Evolutionary conservation across 2,888 invertebrate species (phyloP).

Genomic region (Xestia xanthographa): DNA sequence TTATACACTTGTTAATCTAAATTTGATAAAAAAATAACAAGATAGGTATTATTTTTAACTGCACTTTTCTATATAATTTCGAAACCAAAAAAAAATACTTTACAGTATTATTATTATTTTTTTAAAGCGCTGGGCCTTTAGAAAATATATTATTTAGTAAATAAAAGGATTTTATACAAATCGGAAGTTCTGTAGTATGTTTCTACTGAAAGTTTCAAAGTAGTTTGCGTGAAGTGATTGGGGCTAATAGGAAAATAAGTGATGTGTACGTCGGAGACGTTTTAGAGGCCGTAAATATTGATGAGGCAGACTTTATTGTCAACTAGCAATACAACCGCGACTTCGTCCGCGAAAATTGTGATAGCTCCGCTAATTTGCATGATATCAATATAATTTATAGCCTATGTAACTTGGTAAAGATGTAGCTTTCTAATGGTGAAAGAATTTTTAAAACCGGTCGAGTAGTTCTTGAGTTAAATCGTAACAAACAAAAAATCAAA

Average conservation of each 20-base stretch:
- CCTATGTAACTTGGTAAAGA: too few relatives aligned
- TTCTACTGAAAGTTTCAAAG: slow-evolving; percentile 5
- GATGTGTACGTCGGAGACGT: slow-evolving; percentile 8
- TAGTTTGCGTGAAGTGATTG: slow-evolving; percentile 1
- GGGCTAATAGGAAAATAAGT: slow-evolving; percentile 33
- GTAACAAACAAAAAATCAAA: too few relatives aligned
- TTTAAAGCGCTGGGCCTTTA: not conserved
- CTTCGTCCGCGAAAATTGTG: too few relatives aligned
- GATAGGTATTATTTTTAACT: not conserved
- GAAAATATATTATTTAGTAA: not conserved
- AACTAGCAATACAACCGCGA: not conserved
- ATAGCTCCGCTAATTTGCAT: too few relatives aligned
- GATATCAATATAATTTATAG: too few relatives aligned
- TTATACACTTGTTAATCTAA: not conserved
- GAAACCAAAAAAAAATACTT: not conserved
- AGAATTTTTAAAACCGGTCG: too few relatives aligned
- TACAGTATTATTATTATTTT: too few relatives aligned
- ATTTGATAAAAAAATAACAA: not conserved
- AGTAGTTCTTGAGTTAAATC: too few relatives aligned
- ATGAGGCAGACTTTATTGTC: slow-evolving; percentile 2
- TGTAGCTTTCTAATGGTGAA: too few relatives aligned
- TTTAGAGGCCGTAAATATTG: slow-evolving; percentile 15
- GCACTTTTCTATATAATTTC: not conserved
- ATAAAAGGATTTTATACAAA: slow-evolving; percentile 7
- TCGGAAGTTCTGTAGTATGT: not conserved